Conservation (phyloP, 2,113 vertebrate species). For the Lamprologus tigripictilis region DNA sequence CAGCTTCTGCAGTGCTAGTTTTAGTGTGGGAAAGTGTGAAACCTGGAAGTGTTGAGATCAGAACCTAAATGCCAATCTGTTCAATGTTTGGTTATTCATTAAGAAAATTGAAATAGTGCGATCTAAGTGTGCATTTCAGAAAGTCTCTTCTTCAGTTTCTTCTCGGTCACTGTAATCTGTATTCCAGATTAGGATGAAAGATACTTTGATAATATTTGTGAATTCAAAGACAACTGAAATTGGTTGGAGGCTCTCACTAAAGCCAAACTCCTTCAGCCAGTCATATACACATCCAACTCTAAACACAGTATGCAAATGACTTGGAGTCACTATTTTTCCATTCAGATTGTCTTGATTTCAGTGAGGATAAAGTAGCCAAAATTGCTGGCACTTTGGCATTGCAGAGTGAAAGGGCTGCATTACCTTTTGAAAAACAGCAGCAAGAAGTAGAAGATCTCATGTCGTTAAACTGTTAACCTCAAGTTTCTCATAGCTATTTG, state of each 20-base stretch:
- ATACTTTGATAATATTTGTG: conserved; percentile 43
- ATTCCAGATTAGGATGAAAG: neutral
- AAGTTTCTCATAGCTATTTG: neutral
- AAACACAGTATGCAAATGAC: conserved; percentile 38
- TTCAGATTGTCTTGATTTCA: conserved; percentile 1
- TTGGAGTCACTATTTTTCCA: neutral
- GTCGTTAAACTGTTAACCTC: neutral
- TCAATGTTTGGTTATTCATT: neutral
- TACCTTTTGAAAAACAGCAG: neutral
- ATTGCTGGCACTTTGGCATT: neutral
- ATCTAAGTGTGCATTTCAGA: neutral
- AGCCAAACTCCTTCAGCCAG: neutral
- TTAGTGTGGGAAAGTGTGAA: neutral
- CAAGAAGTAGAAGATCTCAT: neutral
- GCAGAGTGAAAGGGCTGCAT: neutral
- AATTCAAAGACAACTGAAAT: conserved; percentile 73
- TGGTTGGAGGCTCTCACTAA: neutral
- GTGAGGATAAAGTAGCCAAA: neutral
- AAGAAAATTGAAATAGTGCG: neutral
- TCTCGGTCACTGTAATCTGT: neutral
- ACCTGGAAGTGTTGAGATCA: neutral
- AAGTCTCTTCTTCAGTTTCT: neutral
- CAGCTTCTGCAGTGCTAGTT: neutral
- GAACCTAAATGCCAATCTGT: neutral
- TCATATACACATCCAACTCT: neutral